Evolutionary conservation across 2,888 invertebrate genomes (phyloP), one percentile per base, ranked within the genome.

Genomic region (Xylota sylvarum): DNA sequence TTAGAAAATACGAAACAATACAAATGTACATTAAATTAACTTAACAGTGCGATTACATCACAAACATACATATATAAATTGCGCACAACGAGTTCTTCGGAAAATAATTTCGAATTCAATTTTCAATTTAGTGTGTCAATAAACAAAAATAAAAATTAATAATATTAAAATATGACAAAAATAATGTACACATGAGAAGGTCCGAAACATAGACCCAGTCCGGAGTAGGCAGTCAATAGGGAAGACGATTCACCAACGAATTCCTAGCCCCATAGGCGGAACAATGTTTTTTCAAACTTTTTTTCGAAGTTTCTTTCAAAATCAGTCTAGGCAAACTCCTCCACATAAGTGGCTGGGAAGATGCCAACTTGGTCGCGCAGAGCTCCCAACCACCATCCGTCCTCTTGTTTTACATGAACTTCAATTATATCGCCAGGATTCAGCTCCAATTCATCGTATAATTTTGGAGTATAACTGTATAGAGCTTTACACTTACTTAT

Each of bases 341-440:
- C 97, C 7, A 98, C 98, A 91, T 98, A 98, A 0, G 98, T 98
- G 0, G 98, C 98, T 0, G 98, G 98, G 90, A 98, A 98, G 89
- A 98, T 97, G 30, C 98, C 98, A 85, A 97, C 95, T 87, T 94
- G 94, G 52, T 98, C 90, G 65, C 90, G 95, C 77, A 97, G 94
- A 89, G 98, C 97, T 3, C 98, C 98, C 78, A 97, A 94, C 98
- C 98, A 98, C 98, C 98, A 98, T 43, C 97, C 98, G 90, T 98
- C 97, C 37, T 96, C 96, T 92, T 97, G 97, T 90, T 98, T 98
- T 89, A 96, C 96, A 91, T 97, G 97, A 43, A 98, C 96, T 89
- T 96, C 96, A 89, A 98, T 97, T 60, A 97, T 93, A 92, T 98
- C 98, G 88, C 98, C 96, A 91, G 95, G 95, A 88, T 93, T 93